These are phyloP conservation scores for Rhamnusium bicolor DNA, from an alignment of 2,888 invertebrate genomes.

Conservation along the genomic window DNA sequence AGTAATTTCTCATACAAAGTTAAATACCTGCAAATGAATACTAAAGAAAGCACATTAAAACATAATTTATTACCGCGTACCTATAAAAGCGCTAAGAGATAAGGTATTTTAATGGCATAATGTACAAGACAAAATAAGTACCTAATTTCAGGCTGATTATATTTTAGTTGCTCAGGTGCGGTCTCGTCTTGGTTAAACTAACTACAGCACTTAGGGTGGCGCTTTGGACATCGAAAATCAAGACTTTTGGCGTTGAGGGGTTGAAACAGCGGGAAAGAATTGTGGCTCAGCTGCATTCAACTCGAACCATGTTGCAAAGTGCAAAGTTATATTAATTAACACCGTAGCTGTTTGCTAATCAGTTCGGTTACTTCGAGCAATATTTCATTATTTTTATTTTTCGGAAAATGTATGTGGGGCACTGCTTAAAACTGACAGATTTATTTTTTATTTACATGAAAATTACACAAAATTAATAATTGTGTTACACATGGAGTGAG, in stretches of 20 bases:
- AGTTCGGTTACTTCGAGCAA: not conserved
- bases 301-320: slow-evolving; percentile 41
- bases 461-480: too few relatives aligned
- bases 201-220: slow-evolving; percentile 32
- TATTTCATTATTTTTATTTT: too few relatives aligned
- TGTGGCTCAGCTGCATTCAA: slow-evolving; percentile 49
- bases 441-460: too few relatives aligned
- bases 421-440: too few relatives aligned
- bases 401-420: too few relatives aligned
- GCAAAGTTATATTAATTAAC: slow-evolving; percentile 45
- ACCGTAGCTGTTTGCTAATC: slow-evolving; percentile 29
- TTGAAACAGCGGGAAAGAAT: slow-evolving; percentile 30
- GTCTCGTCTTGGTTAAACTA: slow-evolving; percentile 18
- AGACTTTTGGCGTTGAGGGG: slow-evolving; percentile 23
- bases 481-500: too few relatives aligned
- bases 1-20: slow-evolving; percentile 12
- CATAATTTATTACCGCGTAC: slow-evolving; percentile 22
- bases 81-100: slow-evolving; percentile 29
- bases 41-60: slow-evolving; percentile 23
- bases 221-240: slow-evolving; percentile 27
- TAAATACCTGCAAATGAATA: slow-evolving; percentile 17
- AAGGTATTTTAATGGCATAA: slow-evolving; percentile 27
- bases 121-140: slow-evolving; percentile 31
- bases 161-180: slow-evolving; percentile 50
- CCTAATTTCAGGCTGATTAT: slow-evolving; percentile 45